phyloP scores from a whole-genome alignment of 2,888 invertebrate species.

The Lagria hirta region DNA sequence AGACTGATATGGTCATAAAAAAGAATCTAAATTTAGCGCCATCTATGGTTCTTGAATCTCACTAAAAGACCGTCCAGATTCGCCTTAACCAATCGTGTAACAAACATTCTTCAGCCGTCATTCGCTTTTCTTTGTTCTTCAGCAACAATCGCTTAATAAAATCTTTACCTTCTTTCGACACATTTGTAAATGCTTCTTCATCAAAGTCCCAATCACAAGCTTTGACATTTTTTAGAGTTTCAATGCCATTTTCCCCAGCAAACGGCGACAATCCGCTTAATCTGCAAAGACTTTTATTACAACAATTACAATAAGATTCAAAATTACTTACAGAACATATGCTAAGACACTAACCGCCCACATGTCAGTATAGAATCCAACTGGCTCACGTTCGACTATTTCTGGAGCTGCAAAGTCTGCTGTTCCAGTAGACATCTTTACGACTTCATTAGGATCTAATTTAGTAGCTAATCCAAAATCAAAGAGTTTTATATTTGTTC shows the following conservation, averaged over 20 bases:
- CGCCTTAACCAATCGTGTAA: conserved; percentile 94
- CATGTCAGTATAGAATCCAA: conserved; percentile 99
- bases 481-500: conserved; percentile 96
- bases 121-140: conserved; percentile 92
- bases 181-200: conserved; percentile 88
- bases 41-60: too few relatives aligned
- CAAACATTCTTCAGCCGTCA: conserved; percentile 98
- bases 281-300: conserved; percentile 58
- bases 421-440: conserved; percentile 98
- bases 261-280: conserved; percentile 98
- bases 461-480: conserved; percentile 99
- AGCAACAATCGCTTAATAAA: conserved; percentile 92
- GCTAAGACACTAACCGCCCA: conserved; percentile 99
- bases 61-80: too few relatives aligned
- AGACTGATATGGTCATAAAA: too few relatives aligned
- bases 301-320: conserved; percentile 12
- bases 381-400: conserved; percentile 97
- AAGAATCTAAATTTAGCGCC: too few relatives aligned
- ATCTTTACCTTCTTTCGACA: conserved; percentile 97
- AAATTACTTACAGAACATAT: conserved; percentile 86
- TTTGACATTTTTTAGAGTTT: conserved; percentile 97
- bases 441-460: conserved; percentile 96
- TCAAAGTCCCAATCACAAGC: conserved; percentile 99
- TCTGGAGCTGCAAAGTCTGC: conserved; percentile 99
- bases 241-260: conserved; percentile 97